These are phyloP conservation scores for Syngnathus scovelli DNA, from an alignment of 2,113 vertebrate genomes.

Conservation along the genomic window DNA sequence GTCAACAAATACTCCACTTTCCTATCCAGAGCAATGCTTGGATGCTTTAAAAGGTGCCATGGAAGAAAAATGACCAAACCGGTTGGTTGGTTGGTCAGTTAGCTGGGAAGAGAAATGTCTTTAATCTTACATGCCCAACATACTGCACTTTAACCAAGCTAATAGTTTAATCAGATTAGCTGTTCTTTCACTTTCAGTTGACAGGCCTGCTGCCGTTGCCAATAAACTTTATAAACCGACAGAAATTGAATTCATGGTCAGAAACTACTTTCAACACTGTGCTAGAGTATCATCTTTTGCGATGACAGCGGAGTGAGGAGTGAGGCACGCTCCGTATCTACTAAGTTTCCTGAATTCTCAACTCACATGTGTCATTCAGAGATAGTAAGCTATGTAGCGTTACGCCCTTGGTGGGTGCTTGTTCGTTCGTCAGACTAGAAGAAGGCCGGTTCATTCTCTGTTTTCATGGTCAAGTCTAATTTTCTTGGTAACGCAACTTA, in stretches of 20 bases:
- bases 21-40: not conserved
- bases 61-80: conserved; percentile 16
- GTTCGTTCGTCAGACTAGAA: not conserved
- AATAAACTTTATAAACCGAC: conserved; percentile 3
- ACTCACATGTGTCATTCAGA: conserved; percentile 13
- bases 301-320: not conserved
- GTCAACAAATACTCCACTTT: not conserved
- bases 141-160: conserved; percentile 27
- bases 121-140: conserved; percentile 60
- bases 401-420: conserved; percentile 50
- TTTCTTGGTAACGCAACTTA: no score
- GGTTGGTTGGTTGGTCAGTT: conserved; percentile 33
- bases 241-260: not conserved
- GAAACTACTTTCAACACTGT: not conserved
- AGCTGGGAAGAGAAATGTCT: conserved; percentile 18
- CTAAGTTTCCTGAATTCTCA: not conserved
- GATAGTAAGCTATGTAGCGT: conserved; percentile 35
- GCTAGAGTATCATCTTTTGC: not conserved
- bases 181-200: conserved; percentile 16
- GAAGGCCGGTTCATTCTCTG: no score
- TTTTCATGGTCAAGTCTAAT: no score
- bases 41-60: conserved; percentile 2
- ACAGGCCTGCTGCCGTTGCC: conserved; percentile 28
- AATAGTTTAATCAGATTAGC: conserved; percentile 60
- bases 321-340: not conserved